phyloP scores from a whole-genome alignment of 1,140 invertebrate species.

The Bombus superbus region DNA sequence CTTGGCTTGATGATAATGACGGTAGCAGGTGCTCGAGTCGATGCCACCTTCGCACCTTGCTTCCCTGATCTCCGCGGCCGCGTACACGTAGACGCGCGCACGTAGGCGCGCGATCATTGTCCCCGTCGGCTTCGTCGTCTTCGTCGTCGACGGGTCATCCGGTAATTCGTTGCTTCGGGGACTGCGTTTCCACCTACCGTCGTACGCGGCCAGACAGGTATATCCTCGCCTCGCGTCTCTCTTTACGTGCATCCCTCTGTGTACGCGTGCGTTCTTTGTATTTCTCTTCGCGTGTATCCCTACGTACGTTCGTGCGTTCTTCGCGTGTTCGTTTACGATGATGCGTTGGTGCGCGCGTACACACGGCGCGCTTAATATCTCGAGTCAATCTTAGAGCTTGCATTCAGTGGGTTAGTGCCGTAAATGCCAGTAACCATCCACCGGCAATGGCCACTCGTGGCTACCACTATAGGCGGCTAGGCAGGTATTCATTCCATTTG shows the following conservation, averaged over 20 bases:
- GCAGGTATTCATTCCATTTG: constrained; percentile 81
- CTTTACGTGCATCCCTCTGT: neutral
- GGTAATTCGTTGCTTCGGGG: constrained; percentile 74
- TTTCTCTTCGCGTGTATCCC: constrained; percentile 26
- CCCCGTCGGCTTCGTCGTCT: constrained; percentile 47
- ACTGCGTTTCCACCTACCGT: constrained; percentile 67
- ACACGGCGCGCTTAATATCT: constrained; percentile 75
- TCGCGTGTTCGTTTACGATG: neutral
- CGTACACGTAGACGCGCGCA: constrained; percentile 49
- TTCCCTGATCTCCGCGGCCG: constrained; percentile 50
- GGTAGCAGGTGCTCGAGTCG: constrained; percentile 75
- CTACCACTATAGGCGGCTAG: constrained; percentile 72
- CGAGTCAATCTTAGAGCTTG: constrained; percentile 78
- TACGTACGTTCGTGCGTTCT: neutral
- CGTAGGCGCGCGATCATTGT: constrained; percentile 24
- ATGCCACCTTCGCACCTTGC: constrained; percentile 74
- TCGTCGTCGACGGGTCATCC: constrained; percentile 71
- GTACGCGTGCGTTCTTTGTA: constrained; percentile 30
- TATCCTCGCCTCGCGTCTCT: constrained; percentile 48
- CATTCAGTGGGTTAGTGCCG: constrained; percentile 78
- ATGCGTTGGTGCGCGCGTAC: constrained; percentile 45
- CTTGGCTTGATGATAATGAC: constrained; percentile 74
- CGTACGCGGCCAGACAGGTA: constrained; percentile 61
- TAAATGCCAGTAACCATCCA: constrained; percentile 76
- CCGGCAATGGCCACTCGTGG: constrained; percentile 75